Evolutionary conservation across 2,888 invertebrate species (phyloP), one percentile per base, ranked within the genome.

Genomic region (Cyclophora albipunctata): DNA sequence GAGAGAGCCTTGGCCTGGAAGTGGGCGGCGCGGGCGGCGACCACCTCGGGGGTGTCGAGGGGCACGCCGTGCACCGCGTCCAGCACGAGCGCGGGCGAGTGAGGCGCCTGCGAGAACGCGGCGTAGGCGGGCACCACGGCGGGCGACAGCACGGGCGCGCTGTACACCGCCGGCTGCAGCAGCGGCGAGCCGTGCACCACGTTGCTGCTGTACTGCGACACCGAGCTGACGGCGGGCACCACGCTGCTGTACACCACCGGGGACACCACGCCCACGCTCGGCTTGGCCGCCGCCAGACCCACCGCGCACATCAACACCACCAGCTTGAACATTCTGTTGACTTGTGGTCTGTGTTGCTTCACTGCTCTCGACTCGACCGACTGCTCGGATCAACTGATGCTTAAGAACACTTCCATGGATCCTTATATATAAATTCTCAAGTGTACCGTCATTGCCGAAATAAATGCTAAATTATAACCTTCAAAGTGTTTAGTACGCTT

Each of bases 231-330:
- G 40, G 68, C 77, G 7, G 81, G 81, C 34, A 74, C 70, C 44
- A 79, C 75, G 55, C 76, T 63, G 54, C 70, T 67, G 71, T 83
- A 84, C 2, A 74, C 71, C 65, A 77, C 5, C 2, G 81, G 81
- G 33, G 70, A 67, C 37, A 37, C 37, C 37, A 37, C 37, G 37
- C 37, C 5, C 2, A 81, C 81, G 45, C 74, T 52, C 6, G 89
- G 89, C 73, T 84, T 89, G 73, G 92, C 92, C 58, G 82, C 90
- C 59, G 87, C 91, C 73, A 92, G 65, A 68, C 91, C 90, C 71
- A 90, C 75, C 56, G 91, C 78, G 69, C 90, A 90, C 74, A 90
- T 90, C 87, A 92, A 90, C 80, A 90, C 91, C 89, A 91, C 90
- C 90, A 88, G 73, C 75, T 87, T 87, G 71, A 67, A 82, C 88